Conservation (phyloP, 2,113 vertebrate species). For the Etheostoma spectabile region DNA sequence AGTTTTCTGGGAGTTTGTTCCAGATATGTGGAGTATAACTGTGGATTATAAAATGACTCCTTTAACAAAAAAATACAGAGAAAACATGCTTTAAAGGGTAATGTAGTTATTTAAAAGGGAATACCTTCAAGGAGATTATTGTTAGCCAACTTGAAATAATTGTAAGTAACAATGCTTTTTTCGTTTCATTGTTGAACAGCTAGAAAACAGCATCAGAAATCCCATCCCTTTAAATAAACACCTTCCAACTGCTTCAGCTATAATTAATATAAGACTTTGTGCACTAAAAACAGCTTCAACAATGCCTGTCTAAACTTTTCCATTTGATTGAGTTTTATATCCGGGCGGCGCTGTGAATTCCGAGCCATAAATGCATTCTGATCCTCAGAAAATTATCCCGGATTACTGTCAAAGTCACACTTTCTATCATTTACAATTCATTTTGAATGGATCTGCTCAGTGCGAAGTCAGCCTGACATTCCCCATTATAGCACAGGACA, state of each 20-base stretch:
- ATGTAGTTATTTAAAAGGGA: too few species aligned
- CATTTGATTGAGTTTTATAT: conserved; percentile 66
- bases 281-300: conserved; percentile 49
- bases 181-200: conserved; percentile 2
- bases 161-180: background rate
- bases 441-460: conserved; percentile 45
- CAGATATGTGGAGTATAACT: too few species aligned
- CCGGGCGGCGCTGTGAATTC: conserved; percentile 20
- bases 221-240: background rate
- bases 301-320: conserved; percentile 64
- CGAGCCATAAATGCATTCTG: conserved; percentile 56
- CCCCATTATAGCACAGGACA: conserved; percentile 60
- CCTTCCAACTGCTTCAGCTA: conserved; percentile 19
- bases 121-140: too few species aligned
- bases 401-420: conserved; percentile 75
- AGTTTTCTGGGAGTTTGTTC: too few species aligned
- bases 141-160: background rate
- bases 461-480: conserved; percentile 58
- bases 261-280: conserved; percentile 36
- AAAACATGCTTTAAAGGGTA: background rate
- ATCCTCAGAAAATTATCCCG: conserved; percentile 69
- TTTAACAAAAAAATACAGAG: background rate
- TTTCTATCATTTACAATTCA: conserved; percentile 67
- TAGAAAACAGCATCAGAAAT: background rate
- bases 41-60: background rate